These are phyloP conservation scores for Atethmia centrago DNA, from an alignment of 2,888 invertebrate genomes.

Conservation along the genomic window DNA sequence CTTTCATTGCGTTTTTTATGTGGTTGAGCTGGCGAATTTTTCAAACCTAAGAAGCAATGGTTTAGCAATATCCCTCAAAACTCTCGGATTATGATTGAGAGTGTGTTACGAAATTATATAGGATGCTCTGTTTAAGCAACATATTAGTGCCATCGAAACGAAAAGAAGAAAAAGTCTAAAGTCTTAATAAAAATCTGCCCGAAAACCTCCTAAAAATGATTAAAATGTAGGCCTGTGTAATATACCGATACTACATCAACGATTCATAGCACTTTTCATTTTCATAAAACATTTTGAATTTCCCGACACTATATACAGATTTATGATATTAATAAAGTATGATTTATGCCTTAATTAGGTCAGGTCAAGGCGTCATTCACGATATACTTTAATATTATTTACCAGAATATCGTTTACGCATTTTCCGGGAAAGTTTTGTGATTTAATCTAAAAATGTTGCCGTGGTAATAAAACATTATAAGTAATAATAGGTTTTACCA, in stretches of 20 bases:
- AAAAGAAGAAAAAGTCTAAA: too few species aligned
- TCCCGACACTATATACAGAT: conserved; percentile 20
- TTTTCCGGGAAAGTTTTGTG: neutral
- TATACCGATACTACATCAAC: conserved; percentile 7
- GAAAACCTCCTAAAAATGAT: neutral
- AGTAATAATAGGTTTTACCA: too few species aligned
- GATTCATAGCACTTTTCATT: conserved; percentile 25
- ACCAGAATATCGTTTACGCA: conserved; percentile 28
- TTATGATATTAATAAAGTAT: conserved; percentile 52
- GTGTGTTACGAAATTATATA: too few species aligned
- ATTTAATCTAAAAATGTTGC: conserved; percentile 9
- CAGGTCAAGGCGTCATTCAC: conserved; percentile 31
- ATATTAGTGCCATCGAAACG: too few species aligned
- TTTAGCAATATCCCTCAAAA: too few species aligned
- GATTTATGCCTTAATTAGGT: conserved; percentile 53
- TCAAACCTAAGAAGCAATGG: too few species aligned
- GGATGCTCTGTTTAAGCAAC: too few species aligned
- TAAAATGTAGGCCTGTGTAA: conserved; percentile 6
- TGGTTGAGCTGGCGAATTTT: too few species aligned
- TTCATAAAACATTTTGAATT: conserved; percentile 35
- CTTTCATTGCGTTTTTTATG: too few species aligned
- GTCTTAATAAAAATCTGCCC: too few species aligned
- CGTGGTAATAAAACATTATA: neutral
- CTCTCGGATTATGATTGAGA: too few species aligned
- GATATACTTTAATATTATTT: conserved; percentile 10